Base-by-base conservation (phyloP, 2,797 vertebrate species). In the Acanthurus leucopareius region DNA sequence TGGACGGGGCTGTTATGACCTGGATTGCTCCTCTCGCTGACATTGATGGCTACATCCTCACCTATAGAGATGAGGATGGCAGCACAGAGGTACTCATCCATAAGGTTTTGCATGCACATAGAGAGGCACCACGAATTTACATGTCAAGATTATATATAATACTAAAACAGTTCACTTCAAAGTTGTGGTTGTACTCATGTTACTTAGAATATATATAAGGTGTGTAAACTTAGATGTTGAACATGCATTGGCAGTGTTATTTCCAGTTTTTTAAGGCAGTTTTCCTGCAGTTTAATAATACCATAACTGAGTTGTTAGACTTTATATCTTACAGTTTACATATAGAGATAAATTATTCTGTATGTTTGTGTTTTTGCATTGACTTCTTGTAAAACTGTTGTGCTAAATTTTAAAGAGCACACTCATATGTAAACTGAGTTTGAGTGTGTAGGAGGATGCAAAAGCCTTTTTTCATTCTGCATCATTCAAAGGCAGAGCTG, bases 21-120 rank as follows among this genome's bases (percentile, higher is more conserved):
- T 98, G 97, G 97, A 87, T 54, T 58, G 84, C 94, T 62, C 96
- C 97, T 9, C 85, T 91, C 54, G 96, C 97, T 53, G 87, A 95
- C 80, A 97, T 97, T 3, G 95, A 96, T 17, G 97, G 96, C 14
- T 98, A 96, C 63, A 71, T 91, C 76, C 93, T 98, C 72, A 96
- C 91, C 38, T 97, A 96, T 88, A 94, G 90, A 52, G 75, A 94
- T 45, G 92, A 84, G 49, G 94, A 95, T 7, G 94, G 95, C 51
- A 93, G 74, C 42, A 58, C 66, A 70, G 82, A 95, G 94, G 95
- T 96, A 91, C 54, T 20, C 32, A 16, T 1, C 63, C 10, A 22
- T 16, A 6, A 20, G 28, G 28, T 32, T 32, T 32, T 32, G 28
- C 28, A 32, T 32, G 2, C 28, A 32, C 28, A 32, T 32, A 32